These are phyloP conservation scores for Lepidurus apus DNA, from an alignment of 1,140 invertebrate species.

Conservation along the genomic window DNA sequence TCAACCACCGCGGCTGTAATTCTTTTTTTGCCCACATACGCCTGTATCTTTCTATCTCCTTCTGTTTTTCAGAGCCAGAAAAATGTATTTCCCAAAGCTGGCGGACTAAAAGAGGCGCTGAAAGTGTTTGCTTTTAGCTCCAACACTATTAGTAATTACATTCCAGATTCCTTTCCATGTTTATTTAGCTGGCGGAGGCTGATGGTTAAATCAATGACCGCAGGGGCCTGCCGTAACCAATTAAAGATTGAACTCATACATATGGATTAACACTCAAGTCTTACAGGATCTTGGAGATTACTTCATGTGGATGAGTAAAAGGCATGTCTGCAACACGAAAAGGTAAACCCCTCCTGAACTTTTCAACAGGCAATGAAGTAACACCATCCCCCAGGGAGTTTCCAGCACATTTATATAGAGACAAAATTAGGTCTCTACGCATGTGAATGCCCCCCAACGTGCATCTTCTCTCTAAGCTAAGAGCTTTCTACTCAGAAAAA, in stretches of 20 bases:
- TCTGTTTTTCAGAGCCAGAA: too few species aligned
- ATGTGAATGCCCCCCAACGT: neutral
- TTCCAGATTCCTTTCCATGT: neutral
- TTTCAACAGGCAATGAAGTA: neutral
- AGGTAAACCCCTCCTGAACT: neutral
- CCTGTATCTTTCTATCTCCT: too few species aligned
- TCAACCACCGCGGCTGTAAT: too few species aligned
- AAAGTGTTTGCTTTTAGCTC: too few species aligned
- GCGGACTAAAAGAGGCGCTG: too few species aligned
- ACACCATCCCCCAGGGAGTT: neutral
- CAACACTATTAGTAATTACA: too few species aligned
- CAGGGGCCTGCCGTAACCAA: neutral
- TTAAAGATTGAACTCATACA: slow-evolving; percentile 7
- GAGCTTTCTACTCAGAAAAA: neutral
- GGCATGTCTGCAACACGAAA: neutral
- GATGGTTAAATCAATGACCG: slow-evolving; percentile 13
- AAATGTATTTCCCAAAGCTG: too few species aligned
- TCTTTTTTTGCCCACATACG: too few species aligned
- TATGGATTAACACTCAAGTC: neutral
- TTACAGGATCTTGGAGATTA: neutral
- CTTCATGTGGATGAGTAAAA: neutral
- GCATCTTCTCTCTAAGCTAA: neutral
- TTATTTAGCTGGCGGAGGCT: neutral
- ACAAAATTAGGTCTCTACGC: neutral
- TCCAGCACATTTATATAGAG: neutral